phyloP scores from a whole-genome alignment of 2,113 vertebrate species.

The Phyllopteryx taeniolatus region DNA sequence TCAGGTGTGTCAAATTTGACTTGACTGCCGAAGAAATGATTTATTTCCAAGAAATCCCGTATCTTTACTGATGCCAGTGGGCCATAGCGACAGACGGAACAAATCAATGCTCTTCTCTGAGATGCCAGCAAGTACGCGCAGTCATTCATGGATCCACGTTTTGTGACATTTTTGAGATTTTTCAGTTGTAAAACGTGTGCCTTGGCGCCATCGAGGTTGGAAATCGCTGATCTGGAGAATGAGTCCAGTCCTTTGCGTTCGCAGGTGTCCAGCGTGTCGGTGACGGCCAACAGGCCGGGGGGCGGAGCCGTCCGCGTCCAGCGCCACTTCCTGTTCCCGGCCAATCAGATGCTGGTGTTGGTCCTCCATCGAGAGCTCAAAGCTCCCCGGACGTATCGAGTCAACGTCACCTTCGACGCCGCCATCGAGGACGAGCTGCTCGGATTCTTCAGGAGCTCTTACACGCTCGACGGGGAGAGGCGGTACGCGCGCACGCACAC shows the following conservation, averaged over 20 bases:
- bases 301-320: slow-evolving; percentile 82
- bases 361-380: slow-evolving; percentile 88
- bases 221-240: no score
- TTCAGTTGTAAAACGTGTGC: no score
- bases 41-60: no score
- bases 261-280: slow-evolving; percentile 80
- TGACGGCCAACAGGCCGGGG: slow-evolving; percentile 77
- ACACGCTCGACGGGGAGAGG: slow-evolving; percentile 83
- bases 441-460: slow-evolving; percentile 94
- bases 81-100: no score
- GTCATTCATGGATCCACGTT: no score
- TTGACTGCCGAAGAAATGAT: no score
- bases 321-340: slow-evolving; percentile 81
- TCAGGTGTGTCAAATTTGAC: no score
- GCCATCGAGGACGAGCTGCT: slow-evolving; percentile 90
- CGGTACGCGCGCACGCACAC: slow-evolving; percentile 68
- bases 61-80: no score
- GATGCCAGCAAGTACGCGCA: no score
- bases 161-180: no score
- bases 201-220: no score
- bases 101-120: no score
- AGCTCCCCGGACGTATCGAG: slow-evolving; percentile 81
- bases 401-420: slow-evolving; percentile 88
- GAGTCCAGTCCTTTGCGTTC: not conserved
- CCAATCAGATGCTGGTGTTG: slow-evolving; percentile 87